phyloP scores from a whole-genome alignment of 2,113 vertebrate genomes.

The Notarius quadriscutis region DNA sequence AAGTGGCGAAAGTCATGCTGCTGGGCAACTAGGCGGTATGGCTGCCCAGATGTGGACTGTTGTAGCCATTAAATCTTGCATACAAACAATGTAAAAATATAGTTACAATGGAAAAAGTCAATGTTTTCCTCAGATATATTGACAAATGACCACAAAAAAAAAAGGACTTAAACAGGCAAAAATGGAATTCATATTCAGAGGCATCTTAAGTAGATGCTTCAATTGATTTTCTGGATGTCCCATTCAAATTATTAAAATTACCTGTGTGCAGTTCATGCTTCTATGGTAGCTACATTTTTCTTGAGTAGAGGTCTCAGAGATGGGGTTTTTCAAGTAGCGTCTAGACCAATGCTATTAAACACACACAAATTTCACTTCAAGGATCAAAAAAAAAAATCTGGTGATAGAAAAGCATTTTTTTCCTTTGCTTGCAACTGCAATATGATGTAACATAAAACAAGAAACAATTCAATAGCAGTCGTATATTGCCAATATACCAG shows the following conservation, averaged over 20 bases:
- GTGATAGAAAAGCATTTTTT: background rate
- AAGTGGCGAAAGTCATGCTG: background rate
- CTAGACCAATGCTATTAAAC: background rate
- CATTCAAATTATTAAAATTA: background rate
- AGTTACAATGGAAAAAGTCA: background rate
- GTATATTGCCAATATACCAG: background rate
- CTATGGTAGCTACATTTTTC: background rate
- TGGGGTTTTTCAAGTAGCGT: no score
- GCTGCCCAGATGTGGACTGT: background rate
- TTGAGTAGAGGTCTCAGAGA: background rate
- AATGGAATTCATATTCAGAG: no score
- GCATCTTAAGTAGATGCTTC: background rate
- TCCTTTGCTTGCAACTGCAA: background rate
- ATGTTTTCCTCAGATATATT: background rate
- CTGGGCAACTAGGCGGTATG: constrained; percentile 5
- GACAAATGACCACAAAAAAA: background rate
- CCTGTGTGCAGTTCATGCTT: background rate
- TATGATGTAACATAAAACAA: background rate
- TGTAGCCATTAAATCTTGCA: background rate
- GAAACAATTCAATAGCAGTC: background rate
- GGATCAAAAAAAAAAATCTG: background rate
- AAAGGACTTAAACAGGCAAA: no score
- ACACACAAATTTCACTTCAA: background rate
- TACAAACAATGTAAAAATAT: background rate
- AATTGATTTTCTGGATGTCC: no score